A percentile compares a stretch with the other conserved stretches of the same genome.
phyloP scores from a whole-genome alignment of 2,888 invertebrate species.

The Standfussiana lucernea region DNA sequence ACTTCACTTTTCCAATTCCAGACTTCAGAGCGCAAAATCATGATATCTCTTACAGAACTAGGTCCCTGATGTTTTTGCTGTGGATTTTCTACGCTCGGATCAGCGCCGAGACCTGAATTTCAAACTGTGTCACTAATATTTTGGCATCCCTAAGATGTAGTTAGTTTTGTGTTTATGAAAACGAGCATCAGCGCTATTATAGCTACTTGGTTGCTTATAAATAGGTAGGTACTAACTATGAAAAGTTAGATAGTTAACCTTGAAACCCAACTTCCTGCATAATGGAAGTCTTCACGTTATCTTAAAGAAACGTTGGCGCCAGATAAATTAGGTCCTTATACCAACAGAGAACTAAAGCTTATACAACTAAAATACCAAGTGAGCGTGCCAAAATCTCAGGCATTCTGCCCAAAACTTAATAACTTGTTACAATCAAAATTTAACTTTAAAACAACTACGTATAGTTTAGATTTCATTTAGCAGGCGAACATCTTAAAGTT shows the following conservation, averaged over 20 bases:
- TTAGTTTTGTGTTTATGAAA: too few relatives aligned
- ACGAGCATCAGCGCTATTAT: background rate
- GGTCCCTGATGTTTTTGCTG: too few relatives aligned
- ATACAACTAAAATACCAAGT: conserved; percentile 79
- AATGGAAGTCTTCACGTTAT: conserved; percentile 30
- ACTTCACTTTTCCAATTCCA: too few relatives aligned
- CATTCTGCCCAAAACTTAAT: conserved; percentile 71
- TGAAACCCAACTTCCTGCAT: conserved; percentile 25
- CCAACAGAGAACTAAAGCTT: conserved; percentile 64
- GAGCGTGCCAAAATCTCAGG: conserved; percentile 74
- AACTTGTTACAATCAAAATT: conserved; percentile 67
- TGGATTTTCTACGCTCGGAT: too few relatives aligned
- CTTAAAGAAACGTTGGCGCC: conserved; percentile 62
- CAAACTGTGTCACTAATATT: too few relatives aligned
- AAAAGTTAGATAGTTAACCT: background rate
- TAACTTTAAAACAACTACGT: conserved; percentile 67
- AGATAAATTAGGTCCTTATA: conserved; percentile 74
- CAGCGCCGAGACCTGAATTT: too few relatives aligned
- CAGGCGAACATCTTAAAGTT: conserved; percentile 12
- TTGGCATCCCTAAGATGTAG: too few relatives aligned
- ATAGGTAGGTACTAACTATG: background rate
- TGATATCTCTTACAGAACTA: too few relatives aligned
- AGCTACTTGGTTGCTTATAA: background rate
- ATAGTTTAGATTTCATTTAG: conserved; percentile 70
- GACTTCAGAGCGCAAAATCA: too few relatives aligned